phyloP scores from a whole-genome alignment of 2,888 invertebrate genomes.

The Nasonovia ribisnigri region DNA sequence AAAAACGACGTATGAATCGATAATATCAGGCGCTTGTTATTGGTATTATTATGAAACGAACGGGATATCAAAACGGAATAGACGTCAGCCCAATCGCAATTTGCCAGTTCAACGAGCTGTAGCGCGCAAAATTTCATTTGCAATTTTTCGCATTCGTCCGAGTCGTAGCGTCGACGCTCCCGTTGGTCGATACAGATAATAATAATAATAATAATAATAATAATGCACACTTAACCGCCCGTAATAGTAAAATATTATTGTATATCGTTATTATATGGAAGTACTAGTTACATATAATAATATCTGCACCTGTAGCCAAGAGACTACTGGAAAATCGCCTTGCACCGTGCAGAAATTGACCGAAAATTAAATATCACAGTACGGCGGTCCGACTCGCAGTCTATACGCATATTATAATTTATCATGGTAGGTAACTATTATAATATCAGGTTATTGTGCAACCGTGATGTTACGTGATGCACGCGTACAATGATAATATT shows the following conservation, averaged over 20 bases:
- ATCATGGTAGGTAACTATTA: not conserved
- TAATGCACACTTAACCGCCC: not conserved
- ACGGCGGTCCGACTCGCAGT: not conserved
- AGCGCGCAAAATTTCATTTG: not conserved
- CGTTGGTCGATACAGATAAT: not conserved
- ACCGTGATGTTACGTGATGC: not conserved
- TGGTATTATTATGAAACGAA: not conserved
- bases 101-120: slow-evolving; percentile 46
- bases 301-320: not conserved
- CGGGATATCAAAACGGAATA: not conserved
- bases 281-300: no score
- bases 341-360: not conserved
- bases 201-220: not conserved
- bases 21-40: not conserved
- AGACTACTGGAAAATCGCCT: not conserved
- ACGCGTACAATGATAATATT: not conserved
- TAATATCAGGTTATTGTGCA: no score
- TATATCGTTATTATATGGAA: no score
- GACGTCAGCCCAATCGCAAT: not conserved
- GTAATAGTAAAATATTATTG: not conserved
- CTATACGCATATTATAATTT: not conserved
- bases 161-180: not conserved
- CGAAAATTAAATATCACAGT: not conserved
- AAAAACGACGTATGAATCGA: not conserved
- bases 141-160: not conserved